Percentiles rank a stretch among this genome's conserved stretches.
phyloP scores from a whole-genome alignment of 2,113 vertebrate species.

The Danionella cerebrum region DNA sequence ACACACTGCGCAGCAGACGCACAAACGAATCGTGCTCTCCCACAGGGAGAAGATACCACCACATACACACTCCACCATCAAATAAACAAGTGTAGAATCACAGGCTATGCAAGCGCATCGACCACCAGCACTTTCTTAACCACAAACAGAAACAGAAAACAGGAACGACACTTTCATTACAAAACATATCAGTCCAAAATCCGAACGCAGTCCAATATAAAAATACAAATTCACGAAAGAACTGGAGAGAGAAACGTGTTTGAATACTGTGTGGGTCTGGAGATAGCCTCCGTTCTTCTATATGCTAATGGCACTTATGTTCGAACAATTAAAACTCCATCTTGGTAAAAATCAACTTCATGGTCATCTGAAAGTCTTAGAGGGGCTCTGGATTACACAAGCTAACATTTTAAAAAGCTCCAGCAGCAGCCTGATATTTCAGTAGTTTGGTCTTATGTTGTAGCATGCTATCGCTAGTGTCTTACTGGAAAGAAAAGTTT shows the following conservation, averaged over 20 bases:
- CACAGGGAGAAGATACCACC: conserved; percentile 71
- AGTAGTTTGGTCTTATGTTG: background rate
- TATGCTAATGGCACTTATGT: conserved; percentile 74
- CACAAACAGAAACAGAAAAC: conserved; percentile 30
- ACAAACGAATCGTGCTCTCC: conserved; percentile 55
- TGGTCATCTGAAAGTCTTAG: conserved; percentile 7
- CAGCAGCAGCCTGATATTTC: conserved; percentile 1
- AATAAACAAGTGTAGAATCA: conserved; percentile 54
- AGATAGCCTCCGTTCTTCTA: conserved; percentile 47
- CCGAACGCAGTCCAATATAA: conserved; percentile 69
- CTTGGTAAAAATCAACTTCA: conserved; percentile 33
- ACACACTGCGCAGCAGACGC: conserved; percentile 28
- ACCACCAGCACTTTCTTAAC: conserved; percentile 29
- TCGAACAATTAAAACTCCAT: conserved; percentile 56
- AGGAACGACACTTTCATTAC: conserved; percentile 55
- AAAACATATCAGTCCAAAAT: conserved; percentile 68
- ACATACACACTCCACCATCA: conserved; percentile 56
- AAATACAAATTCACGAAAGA: conserved; percentile 78
- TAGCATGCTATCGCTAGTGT: conserved; percentile 3
- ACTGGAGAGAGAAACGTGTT: conserved; percentile 64
- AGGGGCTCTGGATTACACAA: too few species aligned
- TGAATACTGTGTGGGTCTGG: conserved; percentile 59
- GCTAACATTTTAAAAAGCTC: too few species aligned
- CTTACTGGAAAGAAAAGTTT: conserved; percentile 44
- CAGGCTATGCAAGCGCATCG: conserved; percentile 27